phyloP scores from a whole-genome alignment of 1,140 invertebrate species.

The Micrasema minimum region DNA sequence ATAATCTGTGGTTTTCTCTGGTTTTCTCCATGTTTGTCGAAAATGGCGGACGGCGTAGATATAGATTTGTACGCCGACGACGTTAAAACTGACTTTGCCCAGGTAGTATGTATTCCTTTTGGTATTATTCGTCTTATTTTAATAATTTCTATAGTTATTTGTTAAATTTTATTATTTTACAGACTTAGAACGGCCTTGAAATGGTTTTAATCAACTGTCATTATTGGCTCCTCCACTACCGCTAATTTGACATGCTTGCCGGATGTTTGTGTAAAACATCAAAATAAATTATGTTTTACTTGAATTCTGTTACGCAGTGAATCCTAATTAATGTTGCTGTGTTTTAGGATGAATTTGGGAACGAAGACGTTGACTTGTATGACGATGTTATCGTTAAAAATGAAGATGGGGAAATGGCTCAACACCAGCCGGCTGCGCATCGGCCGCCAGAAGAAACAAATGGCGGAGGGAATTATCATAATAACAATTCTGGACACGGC shows the following conservation, averaged over 20 bases:
- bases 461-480: constrained; percentile 77
- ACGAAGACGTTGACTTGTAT: constrained; percentile 93
- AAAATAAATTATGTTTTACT: background rate
- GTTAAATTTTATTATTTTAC: too few relatives aligned
- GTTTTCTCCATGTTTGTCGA: constrained; percentile 55
- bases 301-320: background rate
- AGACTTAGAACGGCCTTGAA: too few relatives aligned
- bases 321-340: background rate
- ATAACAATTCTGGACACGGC: constrained; percentile 73
- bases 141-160: too few relatives aligned
- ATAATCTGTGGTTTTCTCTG: background rate
- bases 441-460: constrained; percentile 74
- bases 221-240: background rate
- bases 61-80: constrained; percentile 97
- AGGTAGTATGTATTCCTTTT: constrained; percentile 58
- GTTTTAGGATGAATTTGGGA: constrained; percentile 84
- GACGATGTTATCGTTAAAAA: constrained; percentile 90
- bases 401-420: constrained; percentile 65
- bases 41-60: constrained; percentile 94
- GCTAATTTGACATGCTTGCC: constrained; percentile 30
- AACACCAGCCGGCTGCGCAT: constrained; percentile 58
- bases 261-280: constrained; percentile 22
- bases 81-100: constrained; percentile 93
- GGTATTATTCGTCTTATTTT: background rate
- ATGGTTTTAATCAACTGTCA: too few relatives aligned